These are phyloP conservation scores for Amphimallon solstitiale DNA, from an alignment of 2,888 invertebrate species.

Conservation along the genomic window DNA sequence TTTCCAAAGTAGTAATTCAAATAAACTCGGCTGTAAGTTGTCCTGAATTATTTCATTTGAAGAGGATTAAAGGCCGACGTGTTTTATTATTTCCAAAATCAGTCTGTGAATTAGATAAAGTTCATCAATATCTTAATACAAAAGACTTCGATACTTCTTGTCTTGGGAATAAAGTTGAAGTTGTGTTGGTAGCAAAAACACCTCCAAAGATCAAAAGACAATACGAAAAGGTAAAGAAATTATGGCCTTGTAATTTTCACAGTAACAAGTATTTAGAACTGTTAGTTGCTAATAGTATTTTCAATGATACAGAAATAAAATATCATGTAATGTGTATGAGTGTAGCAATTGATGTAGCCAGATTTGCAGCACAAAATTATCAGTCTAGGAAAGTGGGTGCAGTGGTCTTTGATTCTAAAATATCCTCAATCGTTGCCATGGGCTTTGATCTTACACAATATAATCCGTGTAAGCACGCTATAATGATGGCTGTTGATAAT, in stretches of 20 bases:
- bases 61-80: conserved; percentile 73
- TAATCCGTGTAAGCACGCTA: conserved; percentile 83
- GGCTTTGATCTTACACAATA: conserved; percentile 68
- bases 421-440: conserved; percentile 73
- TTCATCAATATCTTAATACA: conserved; percentile 57
- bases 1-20: conserved; percentile 70
- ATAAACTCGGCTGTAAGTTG: conserved; percentile 71
- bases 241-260: conserved; percentile 90
- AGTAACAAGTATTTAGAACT: conserved; percentile 79
- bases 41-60: conserved; percentile 74
- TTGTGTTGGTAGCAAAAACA: conserved; percentile 69
- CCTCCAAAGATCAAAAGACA: conserved; percentile 75
- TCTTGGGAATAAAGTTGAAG: conserved; percentile 66
- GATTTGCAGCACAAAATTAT: conserved; percentile 40
- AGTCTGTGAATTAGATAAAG: conserved; percentile 48
- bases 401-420: conserved; percentile 79
- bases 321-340: conserved; percentile 71
- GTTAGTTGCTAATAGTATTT: conserved; percentile 71
- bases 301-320: conserved; percentile 66
- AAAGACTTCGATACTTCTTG: conserved; percentile 65
- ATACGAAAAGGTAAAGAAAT: conserved; percentile 67
- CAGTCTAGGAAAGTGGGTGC: conserved; percentile 59
- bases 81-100: conserved; percentile 67
- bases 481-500: conserved; percentile 86
- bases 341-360: conserved; percentile 68